Percentiles rank a stretch among this genome's conserved stretches.
These are phyloP conservation scores for Pao palembangensis DNA, from an alignment of 2,113 vertebrate genomes.

Conservation along the genomic window DNA sequence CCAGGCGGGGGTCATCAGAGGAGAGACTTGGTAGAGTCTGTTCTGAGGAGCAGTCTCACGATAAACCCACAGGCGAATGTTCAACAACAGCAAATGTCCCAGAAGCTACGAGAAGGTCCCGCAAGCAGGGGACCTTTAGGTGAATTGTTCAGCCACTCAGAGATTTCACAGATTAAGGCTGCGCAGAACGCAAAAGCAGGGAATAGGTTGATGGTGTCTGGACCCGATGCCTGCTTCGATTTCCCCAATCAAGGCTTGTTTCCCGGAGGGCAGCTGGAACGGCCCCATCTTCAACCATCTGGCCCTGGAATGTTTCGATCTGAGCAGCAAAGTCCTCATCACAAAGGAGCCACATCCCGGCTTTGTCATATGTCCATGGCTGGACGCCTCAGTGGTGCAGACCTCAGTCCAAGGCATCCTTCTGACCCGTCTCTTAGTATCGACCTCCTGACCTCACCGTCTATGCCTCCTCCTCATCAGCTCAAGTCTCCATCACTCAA, in stretches of 20 bases:
- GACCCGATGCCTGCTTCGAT: slow-evolving; percentile 72
- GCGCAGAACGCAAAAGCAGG: slow-evolving; percentile 78
- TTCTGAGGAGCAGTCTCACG: slow-evolving; percentile 83
- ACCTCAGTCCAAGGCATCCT: slow-evolving; percentile 77
- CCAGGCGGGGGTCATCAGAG: slow-evolving; percentile 76
- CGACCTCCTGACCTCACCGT: slow-evolving; percentile 84
- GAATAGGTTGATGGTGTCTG: slow-evolving; percentile 81
- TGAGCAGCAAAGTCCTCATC: slow-evolving; percentile 77
- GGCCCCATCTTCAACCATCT: slow-evolving; percentile 80
- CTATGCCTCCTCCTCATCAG: slow-evolving; percentile 79
- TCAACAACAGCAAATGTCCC: slow-evolving; percentile 80
- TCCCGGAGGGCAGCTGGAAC: slow-evolving; percentile 75
- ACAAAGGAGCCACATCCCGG: slow-evolving; percentile 78
- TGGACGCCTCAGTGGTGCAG: slow-evolving; percentile 73
- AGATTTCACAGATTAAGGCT: slow-evolving; percentile 80
- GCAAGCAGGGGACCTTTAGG: slow-evolving; percentile 72
- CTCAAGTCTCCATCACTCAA: slow-evolving; percentile 90
- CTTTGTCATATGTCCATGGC: slow-evolving; percentile 89
- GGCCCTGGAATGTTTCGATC: slow-evolving; percentile 84
- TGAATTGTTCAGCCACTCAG: slow-evolving; percentile 80
- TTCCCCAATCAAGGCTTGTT: slow-evolving; percentile 84
- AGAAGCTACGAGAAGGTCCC: slow-evolving; percentile 84
- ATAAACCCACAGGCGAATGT: slow-evolving; percentile 87
- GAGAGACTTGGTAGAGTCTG: slow-evolving; percentile 83
- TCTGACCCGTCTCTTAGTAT: slow-evolving; percentile 87